Evolutionary conservation across 2,113 vertebrate species (phyloP), one percentile per base, ranked within the genome.

Genomic region (Malurus cyaneus): DNA sequence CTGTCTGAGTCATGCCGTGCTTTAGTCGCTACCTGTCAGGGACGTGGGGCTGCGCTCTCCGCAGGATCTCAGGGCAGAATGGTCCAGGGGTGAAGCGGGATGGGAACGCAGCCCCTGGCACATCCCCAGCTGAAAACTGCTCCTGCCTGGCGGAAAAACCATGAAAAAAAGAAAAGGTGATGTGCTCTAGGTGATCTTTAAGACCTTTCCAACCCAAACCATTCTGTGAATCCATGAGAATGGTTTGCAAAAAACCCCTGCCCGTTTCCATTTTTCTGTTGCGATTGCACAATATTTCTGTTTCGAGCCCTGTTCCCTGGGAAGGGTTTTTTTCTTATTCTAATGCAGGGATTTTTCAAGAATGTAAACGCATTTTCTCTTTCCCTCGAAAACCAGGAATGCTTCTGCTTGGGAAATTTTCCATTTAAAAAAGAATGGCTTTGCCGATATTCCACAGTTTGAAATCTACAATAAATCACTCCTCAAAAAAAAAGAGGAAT

Each of bases 301-400:
- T 54, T 86, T 70, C 0, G 0, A 86, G 72, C 17, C 42, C 52
- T 41, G 3, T 69, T 69, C 34, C 39, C 47, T 92, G 14, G 36
- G 57, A 94, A 87, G 15, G 3, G 4, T 14, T 92, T 95, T 74
- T 36, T 95, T 76, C 91, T 54, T 60, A 69, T 72, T 91, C 61
- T 61, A 32, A 49, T 9, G n/a, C 26, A 54, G 74, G 57, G 60
- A 54, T 54, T 82, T 88, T 61, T 86, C 54, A 67, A 70, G 54
- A 79, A 39, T 76, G 66, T 14, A 76, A 92, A 61, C 23, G 5
- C 6, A 36, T 83, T 76, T 79, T 67, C 53, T 50, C 3, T 76
- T 89, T 65, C 36, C 32, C 18, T 87, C 36, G 54, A 50, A 85
- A 76, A 87, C 8, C 24, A 65, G 54, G 59, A 76, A 79, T 14